These are phyloP conservation scores for Tridacna gigas DNA, from an alignment of 2,888 invertebrate genomes.

Conservation along the genomic window DNA sequence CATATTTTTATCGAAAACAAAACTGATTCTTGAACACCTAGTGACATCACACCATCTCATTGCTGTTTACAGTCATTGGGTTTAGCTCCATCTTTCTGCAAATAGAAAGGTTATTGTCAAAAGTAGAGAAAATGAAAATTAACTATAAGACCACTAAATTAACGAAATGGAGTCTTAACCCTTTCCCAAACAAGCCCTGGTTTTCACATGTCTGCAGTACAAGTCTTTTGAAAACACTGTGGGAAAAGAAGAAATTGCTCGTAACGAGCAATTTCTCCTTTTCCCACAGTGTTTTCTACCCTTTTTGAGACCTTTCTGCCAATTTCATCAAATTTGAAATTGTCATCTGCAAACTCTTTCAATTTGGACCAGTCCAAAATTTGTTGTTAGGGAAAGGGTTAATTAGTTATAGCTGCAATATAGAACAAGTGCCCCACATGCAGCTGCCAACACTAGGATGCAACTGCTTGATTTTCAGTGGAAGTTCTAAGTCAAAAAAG, in stretches of 20 bases:
- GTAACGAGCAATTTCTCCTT: not conserved
- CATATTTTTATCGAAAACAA: not conserved
- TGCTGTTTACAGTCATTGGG: slow-evolving; percentile 80
- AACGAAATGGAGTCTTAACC: not conserved
- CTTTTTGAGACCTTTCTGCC: too few species aligned
- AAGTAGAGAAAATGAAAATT: not conserved
- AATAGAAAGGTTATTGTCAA: slow-evolving; percentile 23
- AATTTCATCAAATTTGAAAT: too few species aligned
- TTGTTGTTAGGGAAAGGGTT: not conserved
- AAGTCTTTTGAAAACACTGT: not conserved
- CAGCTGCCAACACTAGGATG: too few species aligned
- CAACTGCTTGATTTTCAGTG: too few species aligned
- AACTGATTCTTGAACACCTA: not conserved
- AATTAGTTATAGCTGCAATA: not conserved
- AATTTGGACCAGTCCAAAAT: not conserved
- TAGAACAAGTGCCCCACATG: not conserved
- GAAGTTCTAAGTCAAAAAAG: too few species aligned
- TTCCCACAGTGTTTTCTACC: slow-evolving; percentile 5
- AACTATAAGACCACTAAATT: too few species aligned
- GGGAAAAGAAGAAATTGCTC: not conserved
- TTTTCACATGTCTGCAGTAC: not conserved
- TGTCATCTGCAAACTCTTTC: not conserved
- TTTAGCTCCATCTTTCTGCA: slow-evolving; percentile 72
- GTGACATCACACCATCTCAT: slow-evolving; percentile 46
- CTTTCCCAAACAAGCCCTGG: not conserved